Conservation (phyloP, 2,888 invertebrate species). For the Girardia tigrina region DNA sequence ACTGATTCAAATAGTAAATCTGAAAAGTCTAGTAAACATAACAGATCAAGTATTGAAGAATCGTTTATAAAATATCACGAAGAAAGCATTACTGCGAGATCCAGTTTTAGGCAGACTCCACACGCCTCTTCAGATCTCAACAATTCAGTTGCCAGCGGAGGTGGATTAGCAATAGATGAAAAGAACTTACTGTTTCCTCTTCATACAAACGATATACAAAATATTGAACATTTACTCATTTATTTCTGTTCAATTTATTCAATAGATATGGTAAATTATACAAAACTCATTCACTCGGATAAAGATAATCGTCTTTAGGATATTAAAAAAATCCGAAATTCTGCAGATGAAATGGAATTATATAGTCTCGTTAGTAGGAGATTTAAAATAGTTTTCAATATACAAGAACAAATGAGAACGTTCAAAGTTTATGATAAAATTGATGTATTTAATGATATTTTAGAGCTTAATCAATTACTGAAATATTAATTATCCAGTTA, state of each 20-base stretch:
- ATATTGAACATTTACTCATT: not conserved
- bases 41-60: not conserved
- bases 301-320: conserved; percentile 40
- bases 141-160: not conserved
- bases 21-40: not conserved
- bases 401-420: conserved; percentile 46
- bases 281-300: not conserved
- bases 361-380: conserved; percentile 45
- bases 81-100: not conserved
- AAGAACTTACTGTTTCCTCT: not conserved
- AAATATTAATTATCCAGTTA: not conserved
- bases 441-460: not conserved
- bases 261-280: not conserved
- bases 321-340: conserved; percentile 41
- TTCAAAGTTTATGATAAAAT: conserved; percentile 46
- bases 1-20: not conserved
- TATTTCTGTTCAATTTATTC: not conserved
- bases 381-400: conserved; percentile 43
- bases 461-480: not conserved
- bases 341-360: conserved; percentile 50
- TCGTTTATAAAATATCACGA: not conserved
- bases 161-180: not conserved
- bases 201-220: not conserved
- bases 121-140: not conserved
- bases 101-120: not conserved